phyloP scores from a whole-genome alignment of 92 coral and sea anemone species.

The Palythoa grandis region DNA sequence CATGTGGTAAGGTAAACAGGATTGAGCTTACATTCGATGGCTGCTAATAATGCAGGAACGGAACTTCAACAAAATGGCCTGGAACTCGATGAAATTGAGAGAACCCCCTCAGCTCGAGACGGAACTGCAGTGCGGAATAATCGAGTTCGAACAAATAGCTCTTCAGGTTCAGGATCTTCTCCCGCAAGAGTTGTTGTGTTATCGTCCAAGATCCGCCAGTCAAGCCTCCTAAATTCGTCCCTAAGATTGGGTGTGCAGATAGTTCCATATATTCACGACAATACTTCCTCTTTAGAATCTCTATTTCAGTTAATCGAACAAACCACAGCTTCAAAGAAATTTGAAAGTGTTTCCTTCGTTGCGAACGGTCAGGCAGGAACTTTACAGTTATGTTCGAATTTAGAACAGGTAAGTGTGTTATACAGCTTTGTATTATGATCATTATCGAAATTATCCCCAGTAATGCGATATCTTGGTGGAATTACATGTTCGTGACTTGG shows the following conservation, averaged over 20 bases:
- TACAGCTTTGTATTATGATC: background rate
- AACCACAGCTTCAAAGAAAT: constrained; percentile 68
- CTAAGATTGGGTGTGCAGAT: constrained; percentile 74
- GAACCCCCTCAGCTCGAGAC: constrained; percentile 42
- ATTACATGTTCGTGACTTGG: too few species aligned
- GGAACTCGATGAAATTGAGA: constrained; percentile 19
- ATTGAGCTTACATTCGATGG: constrained; percentile 21
- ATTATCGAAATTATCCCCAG: constrained; percentile 1
- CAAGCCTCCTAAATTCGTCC: constrained; percentile 77
- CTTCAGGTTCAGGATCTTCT: constrained; percentile 44
- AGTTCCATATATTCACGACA: constrained; percentile 82
- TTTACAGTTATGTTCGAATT: constrained; percentile 75
- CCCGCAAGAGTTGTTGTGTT: constrained; percentile 86
- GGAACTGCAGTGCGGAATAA: constrained; percentile 31
- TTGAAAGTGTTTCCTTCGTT: constrained; percentile 86
- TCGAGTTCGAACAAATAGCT: constrained; percentile 40
- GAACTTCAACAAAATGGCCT: constrained; percentile 35
- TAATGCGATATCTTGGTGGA: background rate
- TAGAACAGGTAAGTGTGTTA: constrained; percentile 54
- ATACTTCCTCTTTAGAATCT: constrained; percentile 67
- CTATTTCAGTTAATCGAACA: constrained; percentile 77
- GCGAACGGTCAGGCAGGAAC: constrained; percentile 93
- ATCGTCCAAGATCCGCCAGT: constrained; percentile 95
- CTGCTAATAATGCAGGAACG: constrained; percentile 24
- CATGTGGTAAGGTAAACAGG: constrained; percentile 2